Percentiles rank a stretch among this genome's conserved stretches.
phyloP scores from a whole-genome alignment of 2,888 invertebrate genomes.

The Girardia tigrina region DNA sequence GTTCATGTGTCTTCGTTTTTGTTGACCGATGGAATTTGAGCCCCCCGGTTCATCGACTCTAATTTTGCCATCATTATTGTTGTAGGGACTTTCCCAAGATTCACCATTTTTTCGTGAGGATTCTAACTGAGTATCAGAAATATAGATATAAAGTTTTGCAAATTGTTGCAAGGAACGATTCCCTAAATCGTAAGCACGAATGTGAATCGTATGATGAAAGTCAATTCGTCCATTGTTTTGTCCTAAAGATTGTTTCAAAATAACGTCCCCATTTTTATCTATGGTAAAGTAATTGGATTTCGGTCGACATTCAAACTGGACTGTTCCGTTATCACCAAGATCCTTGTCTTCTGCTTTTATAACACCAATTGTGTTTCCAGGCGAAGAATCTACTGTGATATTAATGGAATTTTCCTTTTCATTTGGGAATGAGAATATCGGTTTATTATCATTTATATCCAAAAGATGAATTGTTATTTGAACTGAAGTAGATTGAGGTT shows the following conservation, averaged over 20 bases:
- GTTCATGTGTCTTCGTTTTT: slow-evolving; percentile 7
- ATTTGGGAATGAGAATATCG: slow-evolving; percentile 25
- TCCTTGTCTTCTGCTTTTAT: slow-evolving; percentile 29
- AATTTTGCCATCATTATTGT: neutral
- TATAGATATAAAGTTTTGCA: neutral
- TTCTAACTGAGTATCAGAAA: neutral
- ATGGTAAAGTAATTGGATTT: neutral
- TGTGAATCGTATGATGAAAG: neutral
- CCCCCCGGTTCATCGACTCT: neutral
- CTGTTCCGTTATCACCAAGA: slow-evolving; percentile 16
- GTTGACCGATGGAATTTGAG: neutral
- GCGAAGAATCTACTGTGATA: slow-evolving; percentile 24
- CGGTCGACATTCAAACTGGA: neutral
- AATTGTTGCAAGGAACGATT: neutral
- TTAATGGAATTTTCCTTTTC: slow-evolving; percentile 24
- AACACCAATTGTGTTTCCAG: slow-evolving; percentile 17
- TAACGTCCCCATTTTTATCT: neutral
- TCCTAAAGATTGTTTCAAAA: neutral
- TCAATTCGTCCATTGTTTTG: neutral
- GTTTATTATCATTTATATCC: slow-evolving; percentile 30
- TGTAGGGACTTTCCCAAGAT: neutral
- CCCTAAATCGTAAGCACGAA: neutral
- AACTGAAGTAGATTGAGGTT: slow-evolving; percentile 25
- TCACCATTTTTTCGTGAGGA: neutral
- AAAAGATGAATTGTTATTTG: slow-evolving; percentile 27